These are phyloP conservation scores for Drosophila paulistorum DNA, from an alignment of 1,140 invertebrate species.

Conservation along the genomic window DNA sequence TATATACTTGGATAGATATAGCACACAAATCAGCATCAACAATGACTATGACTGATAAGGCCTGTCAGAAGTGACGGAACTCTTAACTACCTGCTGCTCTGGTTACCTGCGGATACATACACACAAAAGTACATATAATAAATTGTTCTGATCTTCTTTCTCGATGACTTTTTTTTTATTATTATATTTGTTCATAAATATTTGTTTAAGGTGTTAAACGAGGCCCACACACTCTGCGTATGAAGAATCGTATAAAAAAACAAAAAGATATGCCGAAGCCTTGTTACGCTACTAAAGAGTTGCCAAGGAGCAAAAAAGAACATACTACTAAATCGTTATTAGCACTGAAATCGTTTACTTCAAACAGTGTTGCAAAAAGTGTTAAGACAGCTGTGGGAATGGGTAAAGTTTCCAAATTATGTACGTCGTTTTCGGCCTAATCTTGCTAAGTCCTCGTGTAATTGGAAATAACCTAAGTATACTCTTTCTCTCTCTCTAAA, in stretches of 20 bases:
- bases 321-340: too few species aligned
- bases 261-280: not conserved
- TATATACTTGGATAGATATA: not conserved
- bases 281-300: not conserved
- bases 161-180: not conserved
- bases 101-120: not conserved
- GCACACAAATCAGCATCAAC: slow-evolving; percentile 13
- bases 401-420: too few species aligned
- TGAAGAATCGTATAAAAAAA: not conserved
- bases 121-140: too few species aligned
- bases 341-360: too few species aligned
- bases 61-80: slow-evolving; percentile 4
- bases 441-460: too few species aligned
- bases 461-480: too few species aligned
- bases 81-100: slow-evolving; percentile 6
- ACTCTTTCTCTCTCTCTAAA: not conserved
- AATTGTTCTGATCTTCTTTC: not conserved
- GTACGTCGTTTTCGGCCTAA: too few species aligned
- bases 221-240: slow-evolving; percentile 41
- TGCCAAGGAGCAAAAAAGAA: too few species aligned
- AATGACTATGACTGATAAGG: slow-evolving; percentile 16
- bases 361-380: too few species aligned
- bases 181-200: slow-evolving; percentile 19
- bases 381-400: too few species aligned
- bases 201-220: slow-evolving; percentile 17